phyloP scores from a whole-genome alignment of 37 sponge, comb jelly and placozoan genomes.

The Chondrosia reniformis region DNA sequence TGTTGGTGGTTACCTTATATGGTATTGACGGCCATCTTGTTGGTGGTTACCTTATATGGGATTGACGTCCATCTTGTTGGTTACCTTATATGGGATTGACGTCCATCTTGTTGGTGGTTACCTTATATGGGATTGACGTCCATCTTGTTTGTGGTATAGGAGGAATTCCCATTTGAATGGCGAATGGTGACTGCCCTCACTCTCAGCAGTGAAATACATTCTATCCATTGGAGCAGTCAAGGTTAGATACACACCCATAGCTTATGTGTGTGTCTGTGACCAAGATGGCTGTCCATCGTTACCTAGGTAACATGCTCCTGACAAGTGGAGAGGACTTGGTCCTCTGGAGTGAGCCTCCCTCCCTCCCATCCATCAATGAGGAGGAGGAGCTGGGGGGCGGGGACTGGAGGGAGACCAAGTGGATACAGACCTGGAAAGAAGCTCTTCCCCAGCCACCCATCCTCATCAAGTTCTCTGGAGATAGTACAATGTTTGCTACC shows the following conservation, averaged over 20 bases:
- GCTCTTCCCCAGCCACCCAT: slow-evolving; percentile 33
- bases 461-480: slow-evolving; percentile 62
- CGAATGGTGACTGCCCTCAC: background rate
- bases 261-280: no score
- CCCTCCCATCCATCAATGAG: background rate
- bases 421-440: slow-evolving; percentile 50
- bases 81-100: no score
- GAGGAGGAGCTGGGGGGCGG: background rate
- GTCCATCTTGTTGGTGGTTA: no score
- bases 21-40: no score
- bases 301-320: no score
- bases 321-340: no score
- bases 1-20: no score
- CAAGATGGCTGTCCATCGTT: no score
- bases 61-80: no score
- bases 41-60: background rate
- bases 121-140: background rate
- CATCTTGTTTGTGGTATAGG: background rate
- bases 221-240: background rate
- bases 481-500: slow-evolving; percentile 74
- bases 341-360: background rate
- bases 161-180: slow-evolving; percentile 12
- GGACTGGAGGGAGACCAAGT: background rate
- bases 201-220: background rate
- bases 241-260: background rate